Evolutionary conservation across 2,797 vertebrate species (phyloP).

Genomic region (Agapornis canus): DNA sequence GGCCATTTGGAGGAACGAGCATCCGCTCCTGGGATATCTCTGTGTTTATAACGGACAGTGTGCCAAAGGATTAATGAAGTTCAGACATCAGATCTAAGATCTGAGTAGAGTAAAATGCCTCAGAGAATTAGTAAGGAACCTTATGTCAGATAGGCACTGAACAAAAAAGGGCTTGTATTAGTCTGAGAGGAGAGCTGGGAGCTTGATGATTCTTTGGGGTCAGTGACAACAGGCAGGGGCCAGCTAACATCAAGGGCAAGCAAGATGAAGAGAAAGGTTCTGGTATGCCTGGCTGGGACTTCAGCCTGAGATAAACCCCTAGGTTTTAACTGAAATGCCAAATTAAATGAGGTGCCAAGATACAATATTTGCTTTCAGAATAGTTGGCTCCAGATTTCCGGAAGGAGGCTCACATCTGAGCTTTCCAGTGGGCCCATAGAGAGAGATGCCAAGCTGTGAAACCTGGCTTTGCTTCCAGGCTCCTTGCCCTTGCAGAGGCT

Average conservation of each 20-base stretch:
- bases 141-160: not conserved
- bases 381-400: not conserved
- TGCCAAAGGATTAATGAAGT: not conserved
- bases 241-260: not conserved
- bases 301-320: not conserved
- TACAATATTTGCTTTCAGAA: not conserved
- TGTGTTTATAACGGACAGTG: not conserved
- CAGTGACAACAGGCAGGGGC: not conserved
- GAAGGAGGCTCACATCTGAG: not conserved
- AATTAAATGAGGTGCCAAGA: not conserved
- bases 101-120: not conserved
- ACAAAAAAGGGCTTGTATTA: not conserved
- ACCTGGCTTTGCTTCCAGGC: not conserved
- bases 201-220: too few species aligned
- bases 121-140: not conserved
- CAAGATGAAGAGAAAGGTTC: not conserved
- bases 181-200: not conserved
- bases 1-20: not conserved
- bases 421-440: not conserved
- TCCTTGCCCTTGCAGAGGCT: not conserved
- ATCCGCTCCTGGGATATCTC: not conserved
- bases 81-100: not conserved
- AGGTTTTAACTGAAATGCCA: not conserved
- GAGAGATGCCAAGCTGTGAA: not conserved
- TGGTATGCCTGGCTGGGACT: not conserved